phyloP scores from a whole-genome alignment of 2,113 vertebrate species.

The Psittacula cyanocephala region DNA sequence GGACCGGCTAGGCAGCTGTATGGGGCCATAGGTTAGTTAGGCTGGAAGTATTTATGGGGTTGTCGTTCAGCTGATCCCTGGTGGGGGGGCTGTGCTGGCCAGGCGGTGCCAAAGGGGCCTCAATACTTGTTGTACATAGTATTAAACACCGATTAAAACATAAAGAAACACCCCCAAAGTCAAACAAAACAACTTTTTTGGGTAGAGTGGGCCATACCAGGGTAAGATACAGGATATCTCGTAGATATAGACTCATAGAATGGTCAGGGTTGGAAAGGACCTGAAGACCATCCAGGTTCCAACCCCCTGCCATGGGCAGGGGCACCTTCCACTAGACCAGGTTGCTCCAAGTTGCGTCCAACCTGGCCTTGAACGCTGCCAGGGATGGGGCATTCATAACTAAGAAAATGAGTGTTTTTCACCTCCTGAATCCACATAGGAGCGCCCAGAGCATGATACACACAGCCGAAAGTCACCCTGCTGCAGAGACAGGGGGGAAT shows the following conservation, averaged over 20 bases:
- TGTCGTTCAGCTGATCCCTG: slow-evolving; percentile 8
- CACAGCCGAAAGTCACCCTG: background rate
- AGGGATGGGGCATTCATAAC: background rate
- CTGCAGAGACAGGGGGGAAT: background rate
- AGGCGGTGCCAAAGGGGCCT: background rate
- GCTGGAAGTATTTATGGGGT: slow-evolving; percentile 62
- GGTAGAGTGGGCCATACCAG: background rate
- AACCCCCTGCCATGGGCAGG: background rate
- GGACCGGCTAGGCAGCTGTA: slow-evolving; percentile 37
- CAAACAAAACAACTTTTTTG: background rate
- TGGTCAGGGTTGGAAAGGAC: background rate
- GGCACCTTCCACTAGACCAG: background rate
- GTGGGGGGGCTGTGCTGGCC: background rate
- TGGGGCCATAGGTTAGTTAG: slow-evolving; percentile 45
- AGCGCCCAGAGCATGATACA: background rate
- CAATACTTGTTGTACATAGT: background rate
- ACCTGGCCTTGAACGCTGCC: background rate
- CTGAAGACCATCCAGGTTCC: background rate
- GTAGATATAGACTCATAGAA: background rate
- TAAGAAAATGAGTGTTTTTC: background rate
- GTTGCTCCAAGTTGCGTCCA: background rate
- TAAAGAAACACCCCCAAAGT: background rate
- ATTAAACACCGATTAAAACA: background rate
- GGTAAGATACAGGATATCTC: background rate
- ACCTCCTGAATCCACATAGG: background rate